A percentile compares a stretch with the other conserved stretches of the same genome.
Conservation (phyloP, 2,888 invertebrate genomes). For the Himalopsyche japonica region DNA sequence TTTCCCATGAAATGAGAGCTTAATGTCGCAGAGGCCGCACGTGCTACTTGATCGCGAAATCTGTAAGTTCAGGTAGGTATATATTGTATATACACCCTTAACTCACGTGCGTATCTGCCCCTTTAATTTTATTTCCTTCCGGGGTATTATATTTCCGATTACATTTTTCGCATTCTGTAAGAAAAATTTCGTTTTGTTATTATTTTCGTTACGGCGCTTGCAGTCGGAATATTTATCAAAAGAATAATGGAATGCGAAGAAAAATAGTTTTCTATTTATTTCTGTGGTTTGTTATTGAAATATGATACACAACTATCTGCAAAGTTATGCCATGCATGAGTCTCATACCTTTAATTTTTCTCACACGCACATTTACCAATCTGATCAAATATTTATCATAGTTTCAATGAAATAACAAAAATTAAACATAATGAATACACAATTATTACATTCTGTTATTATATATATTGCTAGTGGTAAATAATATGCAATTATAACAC, state of each 20-base stretch:
- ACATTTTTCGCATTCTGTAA: neutral
- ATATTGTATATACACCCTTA: neutral
- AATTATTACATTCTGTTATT: no score
- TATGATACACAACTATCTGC: no score
- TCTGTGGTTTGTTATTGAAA: no score
- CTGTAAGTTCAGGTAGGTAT: neutral
- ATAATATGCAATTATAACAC: no score
- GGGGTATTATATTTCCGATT: neutral
- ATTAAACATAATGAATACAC: no score
- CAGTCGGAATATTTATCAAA: neutral
- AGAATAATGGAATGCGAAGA: neutral
- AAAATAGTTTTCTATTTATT: no score
- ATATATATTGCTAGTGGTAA: no score
- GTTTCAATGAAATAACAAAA: no score
- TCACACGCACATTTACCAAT: no score
- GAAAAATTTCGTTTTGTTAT: neutral
- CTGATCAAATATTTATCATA: no score
- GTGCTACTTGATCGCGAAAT: neutral
- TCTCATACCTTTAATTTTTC: no score
- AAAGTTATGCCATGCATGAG: no score
- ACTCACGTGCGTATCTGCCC: neutral
- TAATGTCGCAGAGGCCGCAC: neutral
- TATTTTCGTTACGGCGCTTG: neutral
- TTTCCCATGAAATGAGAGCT: neutral
- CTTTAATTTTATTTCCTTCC: neutral